Evolutionary conservation across 2,888 invertebrate genomes (phyloP).

Genomic region (Drosophila pseudotakahashii): DNA sequence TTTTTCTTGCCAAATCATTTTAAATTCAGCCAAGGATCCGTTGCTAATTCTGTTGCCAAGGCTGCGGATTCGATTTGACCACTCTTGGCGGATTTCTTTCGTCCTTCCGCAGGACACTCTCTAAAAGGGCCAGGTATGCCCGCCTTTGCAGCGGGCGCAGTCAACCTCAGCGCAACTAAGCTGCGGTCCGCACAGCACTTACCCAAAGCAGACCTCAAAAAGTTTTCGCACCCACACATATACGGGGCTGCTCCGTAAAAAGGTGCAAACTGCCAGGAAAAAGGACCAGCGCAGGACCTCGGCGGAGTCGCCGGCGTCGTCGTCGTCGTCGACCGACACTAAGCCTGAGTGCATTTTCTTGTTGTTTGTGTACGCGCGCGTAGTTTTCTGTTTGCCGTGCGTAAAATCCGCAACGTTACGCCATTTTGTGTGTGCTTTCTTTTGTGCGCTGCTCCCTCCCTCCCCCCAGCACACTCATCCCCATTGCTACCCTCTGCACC

Average conservation of each 20-base stretch:
- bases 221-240: constrained; percentile 66
- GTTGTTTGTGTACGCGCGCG: constrained; percentile 78
- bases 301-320: constrained; percentile 41
- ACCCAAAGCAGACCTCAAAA: constrained; percentile 77
- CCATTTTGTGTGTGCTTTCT: constrained; percentile 75
- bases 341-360: constrained; percentile 80
- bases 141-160: constrained; percentile 49
- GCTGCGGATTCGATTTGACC: background rate
- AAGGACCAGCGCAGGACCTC: constrained; percentile 43
- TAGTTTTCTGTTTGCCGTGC: constrained; percentile 78
- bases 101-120: background rate
- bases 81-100: background rate
- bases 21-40: background rate
- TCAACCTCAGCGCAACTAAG: constrained; percentile 77
- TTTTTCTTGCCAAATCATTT: too few relatives aligned
- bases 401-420: constrained; percentile 79
- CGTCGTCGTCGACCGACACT: constrained; percentile 60
- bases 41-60: background rate
- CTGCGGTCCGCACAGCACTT: constrained; percentile 77
- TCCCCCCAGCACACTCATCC: background rate
- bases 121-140: constrained; percentile 7
- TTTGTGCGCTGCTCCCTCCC: constrained; percentile 64
- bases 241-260: constrained; percentile 47
- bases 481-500: background rate
- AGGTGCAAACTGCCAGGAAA: constrained; percentile 66